Evolutionary conservation across 2,888 invertebrate genomes (phyloP), one percentile per base, ranked within the genome.

Genomic region (Exocentrus adspersus): DNA sequence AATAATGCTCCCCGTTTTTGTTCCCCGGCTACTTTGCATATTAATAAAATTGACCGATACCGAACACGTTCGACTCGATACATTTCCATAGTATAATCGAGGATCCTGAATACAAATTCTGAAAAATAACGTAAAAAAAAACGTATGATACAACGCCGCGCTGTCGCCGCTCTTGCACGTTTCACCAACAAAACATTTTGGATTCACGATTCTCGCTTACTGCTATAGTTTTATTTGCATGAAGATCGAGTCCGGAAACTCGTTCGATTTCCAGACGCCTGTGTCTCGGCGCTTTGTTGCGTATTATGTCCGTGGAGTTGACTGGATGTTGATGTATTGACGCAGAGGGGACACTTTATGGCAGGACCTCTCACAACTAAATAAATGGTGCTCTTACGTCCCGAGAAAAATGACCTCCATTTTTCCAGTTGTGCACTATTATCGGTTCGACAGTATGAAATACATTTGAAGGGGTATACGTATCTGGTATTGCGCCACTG

Each of bases 21-120:
- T 69, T 68, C 66, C 62, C 67, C 66, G 50, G 52, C 68, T 69
- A 66, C 66, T 72, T 72, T 72, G 69, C 71, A 72, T 72, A 69
- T 72, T 74, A 70, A 74, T 72, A 72, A 73, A 71, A 72, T 65
- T 67, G 70, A 60, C 58, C 70, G 66, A 68, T 68, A 66, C 65
- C 53, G 43, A 64, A 64, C 64, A 53, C 45, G 68, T 48, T 62
- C 58, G 48, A 62, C 41, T 28, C 57, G 61, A 51, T 61, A 69
- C 67, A 74, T 75, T 75, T 73, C 72, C 73, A 75, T 70, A 71
- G 65, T 60, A 68, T 72, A 75, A 73, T 73, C 71, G 73, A 66
- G 71, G 69, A 72, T 56, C 30, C 52, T 59, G 60, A 50, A 64
- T 69, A 70, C 71, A 72, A 75, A 73, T 72, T 69, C 72, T 67